Evolutionary conservation across 2,113 vertebrate species (phyloP).

Genomic region (Tonatia bakeri): DNA sequence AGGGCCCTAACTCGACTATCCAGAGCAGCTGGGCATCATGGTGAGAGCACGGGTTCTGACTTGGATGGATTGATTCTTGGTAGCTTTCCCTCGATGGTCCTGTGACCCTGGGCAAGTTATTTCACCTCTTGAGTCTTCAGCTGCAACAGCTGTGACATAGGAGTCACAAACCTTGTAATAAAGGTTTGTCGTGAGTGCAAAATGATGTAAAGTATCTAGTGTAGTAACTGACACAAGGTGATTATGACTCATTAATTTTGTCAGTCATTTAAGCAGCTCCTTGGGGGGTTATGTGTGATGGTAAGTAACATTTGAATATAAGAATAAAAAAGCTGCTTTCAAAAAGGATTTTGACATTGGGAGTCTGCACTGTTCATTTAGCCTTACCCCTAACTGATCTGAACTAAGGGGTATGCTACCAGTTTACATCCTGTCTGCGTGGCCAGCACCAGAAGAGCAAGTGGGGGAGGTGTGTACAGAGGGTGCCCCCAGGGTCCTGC

Average conservation of each 20-base stretch:
- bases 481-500: not conserved
- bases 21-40: fast-evolving
- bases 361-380: not conserved
- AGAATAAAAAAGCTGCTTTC: not conserved
- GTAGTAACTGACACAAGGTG: not conserved
- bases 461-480: not conserved
- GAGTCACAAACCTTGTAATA: not conserved
- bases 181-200: not conserved
- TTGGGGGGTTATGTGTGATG: not conserved
- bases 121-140: not conserved
- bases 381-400: not conserved
- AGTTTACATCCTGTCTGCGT: not conserved
- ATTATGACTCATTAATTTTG: not conserved
- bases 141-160: not conserved
- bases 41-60: not conserved
- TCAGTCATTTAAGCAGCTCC: not conserved
- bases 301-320: not conserved
- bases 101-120: not conserved
- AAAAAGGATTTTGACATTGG: not conserved
- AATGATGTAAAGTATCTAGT: not conserved
- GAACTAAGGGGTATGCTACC: not conserved
- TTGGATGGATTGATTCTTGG: not conserved
- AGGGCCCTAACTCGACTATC: fast-evolving
- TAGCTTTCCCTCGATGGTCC: not conserved
- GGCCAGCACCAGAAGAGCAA: not conserved